A percentile compares a stretch with the other conserved stretches of the same genome.
phyloP scores from a whole-genome alignment of 1,140 invertebrate genomes.

The Cardiocondyla obscurior region DNA sequence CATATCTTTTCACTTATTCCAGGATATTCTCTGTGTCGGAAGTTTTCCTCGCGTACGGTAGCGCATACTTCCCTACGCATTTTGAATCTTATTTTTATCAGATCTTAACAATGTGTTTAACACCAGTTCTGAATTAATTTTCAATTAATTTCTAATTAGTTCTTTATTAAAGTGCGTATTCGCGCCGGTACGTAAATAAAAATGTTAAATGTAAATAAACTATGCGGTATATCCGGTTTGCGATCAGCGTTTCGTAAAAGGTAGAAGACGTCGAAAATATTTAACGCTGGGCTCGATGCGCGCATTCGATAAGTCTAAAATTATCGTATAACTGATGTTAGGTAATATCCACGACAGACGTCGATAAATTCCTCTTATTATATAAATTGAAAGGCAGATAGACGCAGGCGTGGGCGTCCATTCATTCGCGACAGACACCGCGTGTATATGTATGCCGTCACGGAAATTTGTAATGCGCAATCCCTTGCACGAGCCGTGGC shows the following conservation, averaged over 20 bases:
- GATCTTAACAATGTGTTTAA: background rate
- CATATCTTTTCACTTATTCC: background rate
- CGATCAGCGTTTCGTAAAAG: background rate
- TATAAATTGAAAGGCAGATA: constrained; percentile 64
- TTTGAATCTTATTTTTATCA: background rate
- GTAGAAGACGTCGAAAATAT: background rate
- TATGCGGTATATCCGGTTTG: background rate
- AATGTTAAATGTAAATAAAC: background rate
- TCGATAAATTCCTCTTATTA: constrained; percentile 63
- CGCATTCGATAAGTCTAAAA: constrained; percentile 14
- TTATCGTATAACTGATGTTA: constrained; percentile 36
- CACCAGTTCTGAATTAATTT: no score
- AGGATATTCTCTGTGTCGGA: background rate
- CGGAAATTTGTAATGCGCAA: constrained; percentile 43
- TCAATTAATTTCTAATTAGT: no score
- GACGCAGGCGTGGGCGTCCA: constrained; percentile 56
- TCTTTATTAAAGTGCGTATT: background rate
- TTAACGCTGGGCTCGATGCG: background rate
- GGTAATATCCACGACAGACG: constrained; percentile 51
- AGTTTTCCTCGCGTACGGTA: background rate
- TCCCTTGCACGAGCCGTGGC: constrained; percentile 10
- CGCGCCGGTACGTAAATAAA: background rate
- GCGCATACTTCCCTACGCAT: background rate
- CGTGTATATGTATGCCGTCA: constrained; percentile 19
- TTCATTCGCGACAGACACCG: constrained; percentile 57